Evolutionary conservation across 2,113 vertebrate genomes (phyloP), one percentile per base, ranked within the genome.

Genomic region (Gadus chalcogrammus): DNA sequence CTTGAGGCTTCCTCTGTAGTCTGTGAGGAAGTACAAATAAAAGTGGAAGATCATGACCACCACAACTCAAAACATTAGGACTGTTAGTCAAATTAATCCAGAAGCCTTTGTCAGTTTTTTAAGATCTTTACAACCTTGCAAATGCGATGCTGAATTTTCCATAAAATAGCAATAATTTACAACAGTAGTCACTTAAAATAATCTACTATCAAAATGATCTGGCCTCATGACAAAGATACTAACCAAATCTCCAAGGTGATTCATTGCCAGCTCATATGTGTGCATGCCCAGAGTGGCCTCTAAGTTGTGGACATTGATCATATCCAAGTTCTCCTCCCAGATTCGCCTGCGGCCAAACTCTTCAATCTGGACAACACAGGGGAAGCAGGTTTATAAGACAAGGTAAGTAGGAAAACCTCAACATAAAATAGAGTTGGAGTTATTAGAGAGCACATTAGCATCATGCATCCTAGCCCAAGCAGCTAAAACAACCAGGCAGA

Each of bases 221-320:
- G 42, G 1, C 42, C 42, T 48, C 42, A 48, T 13, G 42, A 48
- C 42, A 48, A 48, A 48, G 8, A 13, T 9, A 48, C 55, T 58
- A 58, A 58, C 95, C 93, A 94, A 86, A 75, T 95, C 95, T 15
- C 77, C 94, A 28, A 95, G 58, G 82, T 95, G 92, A 85, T 96
- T 97, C 92, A 95, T 94, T 11, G 79, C 91, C 70, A 96, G 67
- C 17, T 92, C 82, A 1, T 93, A 95, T 3, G 92, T 90, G 65
- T 89, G 92, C 8, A 95, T 76, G 15, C 93, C 94, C 85, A 95
- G 78, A 0, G 92, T 93, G 0, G 88, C 65, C 76, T 97, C 94
- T 70, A 96, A 84, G 38, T 96, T 96, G 22, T 96, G 95, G 5
- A 93, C 72, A 0, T 17, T 91, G 70, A 97, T 93, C 61, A 94